These are phyloP conservation scores for Euwallacea fornicatus DNA, from an alignment of 1,140 invertebrate species.

Conservation along the genomic window DNA sequence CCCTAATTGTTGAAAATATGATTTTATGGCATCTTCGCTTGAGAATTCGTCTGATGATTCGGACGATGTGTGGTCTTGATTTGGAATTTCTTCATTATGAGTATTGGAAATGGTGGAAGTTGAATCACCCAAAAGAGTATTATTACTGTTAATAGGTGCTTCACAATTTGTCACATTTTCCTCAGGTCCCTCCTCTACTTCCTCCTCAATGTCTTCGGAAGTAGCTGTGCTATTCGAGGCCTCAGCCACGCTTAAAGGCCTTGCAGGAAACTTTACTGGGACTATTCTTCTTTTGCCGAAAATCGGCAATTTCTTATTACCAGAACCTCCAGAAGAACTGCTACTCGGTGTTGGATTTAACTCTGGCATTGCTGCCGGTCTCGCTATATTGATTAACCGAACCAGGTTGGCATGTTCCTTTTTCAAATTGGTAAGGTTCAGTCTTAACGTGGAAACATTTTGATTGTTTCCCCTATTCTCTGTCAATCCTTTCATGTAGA, in stretches of 20 bases:
- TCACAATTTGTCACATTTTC: slow-evolving; percentile 2
- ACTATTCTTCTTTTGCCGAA: slow-evolving; percentile 47
- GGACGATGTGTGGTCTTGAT: neutral
- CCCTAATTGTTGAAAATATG: neutral
- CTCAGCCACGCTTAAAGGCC: neutral
- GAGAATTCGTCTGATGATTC: neutral
- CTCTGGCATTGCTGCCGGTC: slow-evolving; percentile 70
- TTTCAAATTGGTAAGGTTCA: slow-evolving; percentile 69
- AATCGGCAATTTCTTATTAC: slow-evolving; percentile 43
- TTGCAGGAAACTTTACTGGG: slow-evolving; percentile 2
- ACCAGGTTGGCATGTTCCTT: slow-evolving; percentile 69
- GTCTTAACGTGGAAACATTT: slow-evolving; percentile 56
- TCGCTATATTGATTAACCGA: slow-evolving; percentile 69
- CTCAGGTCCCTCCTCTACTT: slow-evolving; percentile 19
- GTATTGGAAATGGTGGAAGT: neutral
- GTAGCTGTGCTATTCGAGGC: neutral
- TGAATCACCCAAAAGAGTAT: neutral
- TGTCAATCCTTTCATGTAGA: slow-evolving; percentile 69
- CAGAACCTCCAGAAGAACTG: slow-evolving; percentile 19
- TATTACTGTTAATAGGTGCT: too few relatives aligned
- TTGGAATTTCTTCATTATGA: neutral
- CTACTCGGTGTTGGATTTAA: slow-evolving; percentile 3
- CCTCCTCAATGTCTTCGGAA: neutral
- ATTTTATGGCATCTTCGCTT: neutral
- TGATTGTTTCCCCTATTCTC: slow-evolving; percentile 56